Evolutionary conservation across 2,113 vertebrate species (phyloP).

Genomic region (Leucopsar rothschildi): DNA sequence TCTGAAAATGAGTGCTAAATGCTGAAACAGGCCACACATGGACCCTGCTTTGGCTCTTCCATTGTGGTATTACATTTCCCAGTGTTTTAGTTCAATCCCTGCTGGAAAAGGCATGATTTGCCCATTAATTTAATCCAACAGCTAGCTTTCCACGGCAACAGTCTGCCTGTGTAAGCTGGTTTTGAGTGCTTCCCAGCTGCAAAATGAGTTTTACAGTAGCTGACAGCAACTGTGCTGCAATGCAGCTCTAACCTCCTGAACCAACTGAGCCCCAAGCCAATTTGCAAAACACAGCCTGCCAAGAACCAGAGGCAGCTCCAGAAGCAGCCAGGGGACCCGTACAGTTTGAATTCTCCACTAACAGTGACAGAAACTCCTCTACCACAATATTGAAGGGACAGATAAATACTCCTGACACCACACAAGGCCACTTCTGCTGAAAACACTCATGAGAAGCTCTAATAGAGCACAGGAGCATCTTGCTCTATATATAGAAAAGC

Average conservation of each 20-base stretch:
- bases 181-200: neutral
- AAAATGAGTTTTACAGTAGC: neutral
- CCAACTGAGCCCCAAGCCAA: neutral
- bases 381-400: neutral
- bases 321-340: neutral
- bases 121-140: neutral
- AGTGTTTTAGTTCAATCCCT: neutral
- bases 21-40: neutral
- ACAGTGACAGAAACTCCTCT: neutral
- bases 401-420: neutral
- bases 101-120: neutral
- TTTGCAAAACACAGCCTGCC: neutral
- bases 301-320: neutral
- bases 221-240: neutral
- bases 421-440: neutral
- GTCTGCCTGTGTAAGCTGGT: neutral
- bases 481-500: neutral
- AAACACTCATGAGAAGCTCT: neutral
- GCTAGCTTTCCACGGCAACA: neutral
- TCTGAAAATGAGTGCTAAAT: neutral
- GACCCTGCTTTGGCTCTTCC: neutral
- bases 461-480: neutral
- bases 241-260: neutral
- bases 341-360: neutral
- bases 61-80: neutral